These are phyloP conservation scores for Lasiurus cinereus DNA, from an alignment of 2,113 vertebrate genomes.

Conservation along the genomic window DNA sequence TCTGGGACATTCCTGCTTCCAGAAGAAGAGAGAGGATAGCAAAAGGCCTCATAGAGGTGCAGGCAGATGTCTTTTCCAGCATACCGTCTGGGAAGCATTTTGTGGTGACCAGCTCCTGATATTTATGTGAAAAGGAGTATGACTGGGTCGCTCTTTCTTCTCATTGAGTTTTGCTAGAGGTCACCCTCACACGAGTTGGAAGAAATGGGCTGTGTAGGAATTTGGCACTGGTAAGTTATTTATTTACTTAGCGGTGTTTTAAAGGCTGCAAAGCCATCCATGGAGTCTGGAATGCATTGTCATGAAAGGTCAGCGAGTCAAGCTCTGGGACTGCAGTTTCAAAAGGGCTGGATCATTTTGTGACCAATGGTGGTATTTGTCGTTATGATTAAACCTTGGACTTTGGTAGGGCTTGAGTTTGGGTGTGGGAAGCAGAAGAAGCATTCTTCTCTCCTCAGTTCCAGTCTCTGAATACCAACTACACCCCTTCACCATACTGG, in stretches of 20 bases:
- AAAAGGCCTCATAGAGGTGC: background rate
- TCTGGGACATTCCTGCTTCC: background rate
- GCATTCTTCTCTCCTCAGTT: background rate
- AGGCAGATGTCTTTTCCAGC: constrained; percentile 37
- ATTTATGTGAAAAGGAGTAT: constrained; percentile 64
- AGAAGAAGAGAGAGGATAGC: background rate
- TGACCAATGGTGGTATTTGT: background rate
- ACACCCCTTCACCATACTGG: background rate
- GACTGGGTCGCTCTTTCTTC: constrained; percentile 11
- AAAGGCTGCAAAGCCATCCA: constrained; percentile 12
- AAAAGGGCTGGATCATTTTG: background rate
- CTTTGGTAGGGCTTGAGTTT: background rate
- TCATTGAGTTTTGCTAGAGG: constrained; percentile 62
- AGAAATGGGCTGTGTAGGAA: constrained; percentile 62
- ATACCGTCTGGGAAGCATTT: background rate
- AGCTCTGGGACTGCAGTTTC: background rate
- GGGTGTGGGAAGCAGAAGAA: background rate
- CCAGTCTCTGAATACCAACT: background rate
- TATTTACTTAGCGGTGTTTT: constrained; percentile 65
- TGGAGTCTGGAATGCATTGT: constrained; percentile 62
- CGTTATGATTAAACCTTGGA: constrained; percentile 14
- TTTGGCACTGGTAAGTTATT: constrained; percentile 67
- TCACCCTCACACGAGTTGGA: constrained; percentile 23
- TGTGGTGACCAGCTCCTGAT: constrained; percentile 11
- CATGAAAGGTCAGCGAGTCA: background rate